A percentile compares a stretch with the other conserved stretches of the same genome.
These are phyloP conservation scores for Cephus spinipes DNA, from an alignment of 2,888 invertebrate species.

Conservation along the genomic window DNA sequence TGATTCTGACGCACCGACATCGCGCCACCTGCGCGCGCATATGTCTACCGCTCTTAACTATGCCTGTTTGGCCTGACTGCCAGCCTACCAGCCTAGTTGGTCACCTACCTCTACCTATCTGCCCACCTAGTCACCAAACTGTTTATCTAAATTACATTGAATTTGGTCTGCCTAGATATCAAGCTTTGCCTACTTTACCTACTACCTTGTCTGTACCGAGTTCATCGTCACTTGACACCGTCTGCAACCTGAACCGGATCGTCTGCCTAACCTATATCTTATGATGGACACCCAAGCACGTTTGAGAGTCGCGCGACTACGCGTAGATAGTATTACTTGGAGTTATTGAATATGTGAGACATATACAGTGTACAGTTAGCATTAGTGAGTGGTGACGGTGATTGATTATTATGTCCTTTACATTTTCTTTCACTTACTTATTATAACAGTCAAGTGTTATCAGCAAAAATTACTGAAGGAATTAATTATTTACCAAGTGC, in stretches of 20 bases:
- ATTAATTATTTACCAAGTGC: not conserved
- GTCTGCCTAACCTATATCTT: not conserved
- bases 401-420: not conserved
- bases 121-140: not conserved
- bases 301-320: not conserved
- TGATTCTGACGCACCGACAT: slow-evolving; percentile 63
- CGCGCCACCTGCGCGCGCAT: slow-evolving; percentile 66
- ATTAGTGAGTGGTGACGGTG: not conserved
- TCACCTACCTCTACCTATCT: not conserved
- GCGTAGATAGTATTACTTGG: not conserved
- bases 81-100: not conserved
- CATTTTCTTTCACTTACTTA: not conserved
- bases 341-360: not conserved
- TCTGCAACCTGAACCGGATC: not conserved
- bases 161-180: not conserved
- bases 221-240: not conserved
- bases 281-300: not conserved
- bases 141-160: not conserved
- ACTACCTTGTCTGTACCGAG: not conserved
- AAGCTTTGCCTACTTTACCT: not conserved
- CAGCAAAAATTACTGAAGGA: not conserved
- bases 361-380: not conserved
- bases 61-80: not conserved
- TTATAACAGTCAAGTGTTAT: not conserved
- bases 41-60: slow-evolving; percentile 13